phyloP scores from a whole-genome alignment of 1,140 invertebrate species.

The Cyrtorhinus lividipennis region DNA sequence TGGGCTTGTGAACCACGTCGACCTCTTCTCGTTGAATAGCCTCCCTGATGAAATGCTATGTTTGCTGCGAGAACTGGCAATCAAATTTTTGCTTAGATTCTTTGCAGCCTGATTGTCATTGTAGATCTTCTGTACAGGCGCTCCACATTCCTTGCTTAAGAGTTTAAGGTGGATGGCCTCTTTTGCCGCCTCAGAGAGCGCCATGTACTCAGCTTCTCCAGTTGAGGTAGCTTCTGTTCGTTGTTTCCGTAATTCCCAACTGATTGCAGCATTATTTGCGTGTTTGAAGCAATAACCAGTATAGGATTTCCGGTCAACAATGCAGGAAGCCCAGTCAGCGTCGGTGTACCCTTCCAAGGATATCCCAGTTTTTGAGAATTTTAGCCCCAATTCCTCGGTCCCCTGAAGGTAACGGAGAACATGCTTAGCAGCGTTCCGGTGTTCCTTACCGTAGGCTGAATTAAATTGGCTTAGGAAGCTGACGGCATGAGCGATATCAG shows the following conservation, averaged over 20 bases:
- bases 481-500: conserved; percentile 34
- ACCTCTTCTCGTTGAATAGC: neutral
- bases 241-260: conserved; percentile 27
- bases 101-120: conserved; percentile 17
- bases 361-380: conserved; percentile 3
- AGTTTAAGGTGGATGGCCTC: conserved; percentile 26
- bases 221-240: conserved; percentile 27
- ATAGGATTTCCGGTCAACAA: conserved; percentile 27
- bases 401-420: conserved; percentile 32
- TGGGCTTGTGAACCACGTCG: neutral
- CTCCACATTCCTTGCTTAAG: neutral
- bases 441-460: conserved; percentile 26
- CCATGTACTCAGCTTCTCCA: conserved; percentile 33
- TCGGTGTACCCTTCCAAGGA: conserved; percentile 27
- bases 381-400: conserved; percentile 25
- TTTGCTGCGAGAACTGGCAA: neutral
- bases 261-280: conserved; percentile 19
- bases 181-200: conserved; percentile 29
- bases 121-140: conserved; percentile 4
- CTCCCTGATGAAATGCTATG: neutral
- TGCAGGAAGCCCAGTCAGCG: conserved; percentile 28
- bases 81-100: neutral
- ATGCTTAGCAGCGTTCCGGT: conserved; percentile 32
- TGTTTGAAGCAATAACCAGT: conserved; percentile 29
- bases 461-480: conserved; percentile 33